Evolutionary conservation across 2,797 vertebrate genomes (phyloP).

Genomic region (Fistularia commersonii): DNA sequence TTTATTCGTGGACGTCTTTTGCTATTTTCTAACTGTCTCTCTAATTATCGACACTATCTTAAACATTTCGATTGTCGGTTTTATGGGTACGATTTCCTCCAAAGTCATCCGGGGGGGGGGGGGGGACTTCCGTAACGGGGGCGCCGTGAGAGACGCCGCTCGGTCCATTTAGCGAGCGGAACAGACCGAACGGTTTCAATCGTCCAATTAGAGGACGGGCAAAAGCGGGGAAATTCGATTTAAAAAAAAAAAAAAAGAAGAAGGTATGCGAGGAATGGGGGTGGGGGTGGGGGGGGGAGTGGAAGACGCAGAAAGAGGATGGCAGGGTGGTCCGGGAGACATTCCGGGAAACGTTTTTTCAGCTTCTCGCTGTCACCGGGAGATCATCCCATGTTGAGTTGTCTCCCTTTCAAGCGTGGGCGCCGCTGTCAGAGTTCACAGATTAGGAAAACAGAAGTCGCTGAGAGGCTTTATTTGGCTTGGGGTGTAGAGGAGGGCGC

Average conservation of each 20-base stretch:
- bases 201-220: slow-evolving; percentile 34
- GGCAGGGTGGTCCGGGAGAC: slow-evolving; percentile 61
- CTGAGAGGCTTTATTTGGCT: slow-evolving; percentile 74
- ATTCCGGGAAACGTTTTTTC: slow-evolving; percentile 71
- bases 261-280: background rate
- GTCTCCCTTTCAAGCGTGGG: slow-evolving; percentile 68
- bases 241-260: slow-evolving; percentile 20
- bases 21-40: too few species aligned
- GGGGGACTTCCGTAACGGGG: too few species aligned
- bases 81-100: too few species aligned
- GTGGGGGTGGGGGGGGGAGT: background rate
- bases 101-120: too few species aligned
- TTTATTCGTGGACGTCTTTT: too few species aligned
- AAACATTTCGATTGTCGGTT: too few species aligned
- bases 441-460: slow-evolving; percentile 77
- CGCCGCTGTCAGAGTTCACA: slow-evolving; percentile 72
- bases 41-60: too few species aligned
- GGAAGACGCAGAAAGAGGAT: slow-evolving; percentile 27
- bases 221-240: slow-evolving; percentile 28
- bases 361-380: slow-evolving; percentile 72
- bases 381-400: slow-evolving; percentile 71
- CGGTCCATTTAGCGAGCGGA: slow-evolving; percentile 33
- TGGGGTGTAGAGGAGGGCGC: slow-evolving; percentile 52
- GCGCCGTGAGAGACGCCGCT: slow-evolving; percentile 15
- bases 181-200: slow-evolving; percentile 27